Percentiles rank a stretch among this genome's conserved stretches.
Conservation (phyloP, 1,140 invertebrate species). For the Catajapyx aquilonaris region DNA sequence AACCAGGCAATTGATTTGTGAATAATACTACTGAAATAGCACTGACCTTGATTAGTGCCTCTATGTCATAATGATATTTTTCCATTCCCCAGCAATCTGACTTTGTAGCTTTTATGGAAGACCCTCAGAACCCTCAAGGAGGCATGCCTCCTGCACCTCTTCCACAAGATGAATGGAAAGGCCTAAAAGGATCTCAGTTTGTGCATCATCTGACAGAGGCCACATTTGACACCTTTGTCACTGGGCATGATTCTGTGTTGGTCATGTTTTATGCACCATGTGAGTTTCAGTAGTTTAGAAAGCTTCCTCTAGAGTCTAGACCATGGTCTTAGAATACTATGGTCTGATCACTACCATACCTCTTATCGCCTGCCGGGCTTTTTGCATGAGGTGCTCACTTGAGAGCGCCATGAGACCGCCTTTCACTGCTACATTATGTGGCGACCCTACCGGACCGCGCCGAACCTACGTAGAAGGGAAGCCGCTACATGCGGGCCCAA, state of each 20-base stretch:
- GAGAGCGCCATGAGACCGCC: no score
- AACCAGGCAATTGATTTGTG: no score
- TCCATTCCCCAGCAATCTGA: conserved; percentile 28
- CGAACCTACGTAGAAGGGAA: no score
- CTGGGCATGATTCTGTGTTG: conserved; percentile 24
- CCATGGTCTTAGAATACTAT: no score
- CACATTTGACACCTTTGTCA: conserved; percentile 26
- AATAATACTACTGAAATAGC: no score
- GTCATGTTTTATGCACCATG: conserved; percentile 40
- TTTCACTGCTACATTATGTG: no score
- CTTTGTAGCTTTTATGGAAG: conserved; percentile 40
- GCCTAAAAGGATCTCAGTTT: conserved; percentile 21
- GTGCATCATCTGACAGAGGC: conserved; percentile 27
- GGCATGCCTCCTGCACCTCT: conserved; percentile 16
- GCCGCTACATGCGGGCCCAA: no score
- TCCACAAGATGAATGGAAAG: conserved; percentile 23
- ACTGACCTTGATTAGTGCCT: no score
- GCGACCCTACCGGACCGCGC: no score
- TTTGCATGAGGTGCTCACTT: no score
- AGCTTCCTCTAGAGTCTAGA: not conserved
- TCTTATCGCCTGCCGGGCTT: no score
- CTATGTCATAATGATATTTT: no score
- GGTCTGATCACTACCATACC: not conserved
- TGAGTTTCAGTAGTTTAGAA: conserved; percentile 19
- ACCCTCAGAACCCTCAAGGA: conserved; percentile 27